Conservation (phyloP, 2,113 vertebrate species). For the Cinclus cinclus region DNA sequence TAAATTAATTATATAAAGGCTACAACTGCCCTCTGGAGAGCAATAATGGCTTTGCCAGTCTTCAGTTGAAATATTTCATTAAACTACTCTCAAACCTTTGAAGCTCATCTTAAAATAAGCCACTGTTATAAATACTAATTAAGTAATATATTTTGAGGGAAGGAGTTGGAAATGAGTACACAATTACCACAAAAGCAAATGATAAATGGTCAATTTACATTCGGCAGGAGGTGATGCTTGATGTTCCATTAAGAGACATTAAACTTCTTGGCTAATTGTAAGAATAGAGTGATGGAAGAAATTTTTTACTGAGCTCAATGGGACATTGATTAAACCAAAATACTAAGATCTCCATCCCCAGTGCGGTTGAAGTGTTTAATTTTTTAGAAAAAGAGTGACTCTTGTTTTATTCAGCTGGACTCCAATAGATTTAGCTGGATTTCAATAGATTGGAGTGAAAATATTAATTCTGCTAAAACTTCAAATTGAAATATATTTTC, state of each 20-base stretch:
- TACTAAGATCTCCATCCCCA: not conserved
- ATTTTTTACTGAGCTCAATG: constrained; percentile 19
- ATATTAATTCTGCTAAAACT: not conserved
- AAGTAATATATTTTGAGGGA: constrained; percentile 45
- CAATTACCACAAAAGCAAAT: constrained; percentile 38
- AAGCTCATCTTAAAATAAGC: constrained; percentile 18
- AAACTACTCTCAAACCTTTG: constrained; percentile 26
- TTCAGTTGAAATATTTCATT: constrained; percentile 39
- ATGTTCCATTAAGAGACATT: constrained; percentile 52
- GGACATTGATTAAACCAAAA: constrained; percentile 61
- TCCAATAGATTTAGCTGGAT: not conserved
- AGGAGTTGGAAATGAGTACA: constrained; percentile 1
- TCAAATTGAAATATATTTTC: not conserved
- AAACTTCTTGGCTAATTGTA: constrained; percentile 43
- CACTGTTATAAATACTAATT: constrained; percentile 62
- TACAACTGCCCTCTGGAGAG: not conserved
- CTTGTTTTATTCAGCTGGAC: not conserved
- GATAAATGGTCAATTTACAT: constrained; percentile 54
- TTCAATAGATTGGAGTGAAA: not conserved
- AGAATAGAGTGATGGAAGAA: constrained; percentile 26
- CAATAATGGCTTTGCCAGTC: not conserved
- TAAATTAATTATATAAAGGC: constrained; percentile 39
- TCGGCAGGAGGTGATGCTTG: constrained; percentile 24
- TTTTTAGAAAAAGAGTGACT: not conserved
- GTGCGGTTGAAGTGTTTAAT: not conserved